A percentile compares a stretch with the other conserved stretches of the same genome.
Evolutionary conservation across 2,797 vertebrate genomes (phyloP).

Genomic region (Poecile montanus): DNA sequence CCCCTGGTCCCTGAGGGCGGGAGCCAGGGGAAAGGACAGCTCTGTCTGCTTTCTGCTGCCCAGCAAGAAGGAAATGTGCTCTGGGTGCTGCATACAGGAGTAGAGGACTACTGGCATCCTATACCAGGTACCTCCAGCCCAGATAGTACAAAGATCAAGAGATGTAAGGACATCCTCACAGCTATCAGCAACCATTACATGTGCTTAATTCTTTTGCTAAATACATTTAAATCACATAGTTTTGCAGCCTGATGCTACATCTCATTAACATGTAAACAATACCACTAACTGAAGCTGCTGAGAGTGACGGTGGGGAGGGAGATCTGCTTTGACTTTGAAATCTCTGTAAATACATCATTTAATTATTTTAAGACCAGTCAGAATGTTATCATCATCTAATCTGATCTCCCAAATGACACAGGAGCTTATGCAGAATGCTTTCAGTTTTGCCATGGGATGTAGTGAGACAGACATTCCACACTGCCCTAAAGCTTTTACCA

Average conservation of each 20-base stretch:
- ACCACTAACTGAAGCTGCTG: not conserved
- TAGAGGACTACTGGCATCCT: not conserved
- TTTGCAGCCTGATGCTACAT: not conserved
- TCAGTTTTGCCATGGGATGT: not conserved
- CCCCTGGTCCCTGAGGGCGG: not conserved
- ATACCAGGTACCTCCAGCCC: not conserved
- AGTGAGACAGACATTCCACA: not conserved
- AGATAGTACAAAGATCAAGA: not conserved
- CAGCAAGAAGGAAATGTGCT: not conserved
- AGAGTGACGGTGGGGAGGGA: not conserved
- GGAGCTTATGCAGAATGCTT: not conserved
- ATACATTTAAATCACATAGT: not conserved
- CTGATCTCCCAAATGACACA: not conserved
- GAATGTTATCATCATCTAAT: not conserved
- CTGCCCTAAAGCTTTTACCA: not conserved
- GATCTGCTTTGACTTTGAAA: not conserved
- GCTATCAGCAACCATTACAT: not conserved
- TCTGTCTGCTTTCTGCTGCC: not conserved
- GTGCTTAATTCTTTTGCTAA: not conserved
- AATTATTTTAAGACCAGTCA: constrained; percentile 6
- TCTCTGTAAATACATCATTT: constrained; percentile 22
- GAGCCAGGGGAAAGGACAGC: not conserved
- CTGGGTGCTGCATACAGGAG: not conserved
- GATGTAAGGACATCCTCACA: not conserved
- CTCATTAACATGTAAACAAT: not conserved